Evolutionary conservation across 2,113 vertebrate genomes (phyloP).

Genomic region (Jacana jacana): DNA sequence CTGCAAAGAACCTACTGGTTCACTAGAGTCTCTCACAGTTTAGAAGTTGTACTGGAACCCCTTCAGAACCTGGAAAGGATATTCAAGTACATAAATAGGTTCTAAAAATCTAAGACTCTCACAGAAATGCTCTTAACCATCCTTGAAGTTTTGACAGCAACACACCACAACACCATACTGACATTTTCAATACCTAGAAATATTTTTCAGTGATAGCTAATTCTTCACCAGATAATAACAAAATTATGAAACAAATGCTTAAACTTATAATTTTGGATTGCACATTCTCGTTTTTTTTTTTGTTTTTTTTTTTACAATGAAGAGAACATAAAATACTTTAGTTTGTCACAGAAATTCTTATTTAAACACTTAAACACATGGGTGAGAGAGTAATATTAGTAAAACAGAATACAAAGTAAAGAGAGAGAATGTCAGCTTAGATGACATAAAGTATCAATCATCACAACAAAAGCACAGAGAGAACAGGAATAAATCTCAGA

Average conservation of each 20-base stretch:
- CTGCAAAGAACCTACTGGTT: neutral
- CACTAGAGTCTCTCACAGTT: neutral
- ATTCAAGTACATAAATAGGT: neutral
- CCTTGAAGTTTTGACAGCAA: neutral
- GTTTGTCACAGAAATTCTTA: neutral
- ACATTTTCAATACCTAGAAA: neutral
- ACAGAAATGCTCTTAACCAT: neutral
- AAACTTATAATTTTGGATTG: neutral
- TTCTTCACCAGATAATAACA: neutral
- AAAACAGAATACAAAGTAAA: neutral
- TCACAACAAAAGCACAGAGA: neutral
- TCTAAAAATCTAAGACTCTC: neutral
- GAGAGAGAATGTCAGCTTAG: neutral
- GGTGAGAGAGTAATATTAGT: neutral
- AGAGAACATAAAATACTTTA: neutral
- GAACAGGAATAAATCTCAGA: neutral
- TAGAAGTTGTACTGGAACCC: neutral
- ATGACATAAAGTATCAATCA: neutral
- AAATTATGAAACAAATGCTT: neutral
- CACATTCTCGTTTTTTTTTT: too few species aligned
- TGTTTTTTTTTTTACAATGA: neutral
- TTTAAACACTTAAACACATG: neutral
- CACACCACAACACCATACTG: neutral
- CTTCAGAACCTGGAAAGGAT: neutral
- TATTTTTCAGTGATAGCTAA: neutral